These are phyloP conservation scores for Quadroppia sp. DNA, from an alignment of 2,888 invertebrate genomes.

Conservation along the genomic window DNA sequence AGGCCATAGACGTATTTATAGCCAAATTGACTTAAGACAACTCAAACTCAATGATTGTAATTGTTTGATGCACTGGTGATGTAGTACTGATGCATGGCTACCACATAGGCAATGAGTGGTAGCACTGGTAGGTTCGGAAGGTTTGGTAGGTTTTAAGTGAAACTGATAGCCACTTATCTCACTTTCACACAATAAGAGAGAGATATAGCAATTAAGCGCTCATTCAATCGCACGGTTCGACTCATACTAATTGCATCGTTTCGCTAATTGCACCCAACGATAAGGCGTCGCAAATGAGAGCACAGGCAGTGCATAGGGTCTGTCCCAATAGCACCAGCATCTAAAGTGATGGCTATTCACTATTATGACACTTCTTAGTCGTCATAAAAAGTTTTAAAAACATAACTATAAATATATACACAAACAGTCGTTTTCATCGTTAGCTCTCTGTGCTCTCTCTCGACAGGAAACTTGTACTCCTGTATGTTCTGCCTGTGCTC, in stretches of 20 bases:
- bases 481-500: neutral
- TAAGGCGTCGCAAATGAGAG: neutral
- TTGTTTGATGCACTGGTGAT: conserved; percentile 9
- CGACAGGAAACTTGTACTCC: conserved; percentile 28
- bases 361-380: conserved; percentile 34
- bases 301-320: neutral
- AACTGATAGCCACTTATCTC: conserved; percentile 35
- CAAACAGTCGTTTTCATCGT: conserved; percentile 13
- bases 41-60: conserved; percentile 3
- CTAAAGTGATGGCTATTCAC: neutral
- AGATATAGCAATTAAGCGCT: conserved; percentile 33
- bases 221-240: conserved; percentile 34
- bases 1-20: conserved; percentile 1
- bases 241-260: conserved; percentile 32
- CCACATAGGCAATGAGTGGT: neutral
- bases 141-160: conserved; percentile 2
- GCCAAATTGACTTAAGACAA: conserved; percentile 21
- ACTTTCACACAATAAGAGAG: conserved; percentile 29
- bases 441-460: neutral
- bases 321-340: neutral
- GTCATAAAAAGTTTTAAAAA: conserved; percentile 22
- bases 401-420: conserved; percentile 16
- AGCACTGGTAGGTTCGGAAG: no score
- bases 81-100: neutral
- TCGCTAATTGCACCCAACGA: conserved; percentile 21